Evolutionary conservation across 1,140 invertebrate genomes (phyloP).

Genomic region (Microvelia longipes): DNA sequence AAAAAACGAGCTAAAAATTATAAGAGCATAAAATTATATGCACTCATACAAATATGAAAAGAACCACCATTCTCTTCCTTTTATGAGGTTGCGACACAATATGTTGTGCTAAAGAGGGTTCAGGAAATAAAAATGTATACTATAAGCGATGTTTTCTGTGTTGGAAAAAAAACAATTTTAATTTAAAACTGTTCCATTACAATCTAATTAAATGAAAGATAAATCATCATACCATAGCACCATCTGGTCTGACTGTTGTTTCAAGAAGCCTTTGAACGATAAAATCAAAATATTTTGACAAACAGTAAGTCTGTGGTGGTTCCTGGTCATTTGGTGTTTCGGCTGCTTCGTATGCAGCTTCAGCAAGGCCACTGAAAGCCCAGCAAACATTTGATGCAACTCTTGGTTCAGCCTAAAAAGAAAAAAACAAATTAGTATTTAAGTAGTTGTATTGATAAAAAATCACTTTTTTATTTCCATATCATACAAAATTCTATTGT

Average conservation of each 20-base stretch:
- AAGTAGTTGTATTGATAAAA: too few species aligned
- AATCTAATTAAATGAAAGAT: too few species aligned
- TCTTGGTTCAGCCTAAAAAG: conserved; percentile 59
- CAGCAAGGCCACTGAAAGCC: conserved; percentile 94
- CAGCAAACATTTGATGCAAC: conserved; percentile 99
- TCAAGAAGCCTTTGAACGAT: conserved; percentile 83
- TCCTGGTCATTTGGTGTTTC: conserved; percentile 48
- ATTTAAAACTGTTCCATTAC: too few species aligned
- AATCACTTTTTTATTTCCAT: conserved; percentile 10
- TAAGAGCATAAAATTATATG: too few species aligned
- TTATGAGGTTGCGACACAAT: too few species aligned
- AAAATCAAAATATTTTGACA: conserved; percentile 84
- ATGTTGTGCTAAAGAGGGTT: too few species aligned
- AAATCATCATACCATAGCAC: conserved; percentile 44
- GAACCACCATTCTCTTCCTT: too few species aligned
- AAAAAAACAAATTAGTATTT: conserved; percentile 1
- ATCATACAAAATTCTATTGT: neutral
- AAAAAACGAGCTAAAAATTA: too few species aligned
- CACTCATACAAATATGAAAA: too few species aligned
- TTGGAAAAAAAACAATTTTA: too few species aligned
- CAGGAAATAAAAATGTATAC: too few species aligned
- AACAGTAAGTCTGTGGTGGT: conserved; percentile 82
- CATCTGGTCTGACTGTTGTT: conserved; percentile 83
- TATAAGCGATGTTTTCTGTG: too few species aligned
- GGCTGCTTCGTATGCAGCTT: conserved; percentile 78